These are phyloP conservation scores for Cheilosia soror DNA, from an alignment of 2,888 invertebrate genomes.

Conservation along the genomic window DNA sequence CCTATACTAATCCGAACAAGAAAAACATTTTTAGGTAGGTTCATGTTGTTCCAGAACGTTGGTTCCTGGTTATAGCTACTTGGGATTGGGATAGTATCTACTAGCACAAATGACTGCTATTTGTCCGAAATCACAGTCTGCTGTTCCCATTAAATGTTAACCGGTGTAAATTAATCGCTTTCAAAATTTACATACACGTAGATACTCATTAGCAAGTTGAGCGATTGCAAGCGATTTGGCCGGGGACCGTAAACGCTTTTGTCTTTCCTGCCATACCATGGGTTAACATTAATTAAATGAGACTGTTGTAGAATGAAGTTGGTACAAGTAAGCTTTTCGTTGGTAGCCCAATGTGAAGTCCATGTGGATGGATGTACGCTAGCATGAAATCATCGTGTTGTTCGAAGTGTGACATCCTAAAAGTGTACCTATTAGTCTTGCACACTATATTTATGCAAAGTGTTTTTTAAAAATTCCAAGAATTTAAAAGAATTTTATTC, in stretches of 20 bases:
- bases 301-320: slow-evolving; percentile 2
- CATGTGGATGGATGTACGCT: slow-evolving; percentile 48
- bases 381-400: slow-evolving; percentile 64
- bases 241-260: slow-evolving; percentile 52
- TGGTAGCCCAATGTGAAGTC: slow-evolving; percentile 22
- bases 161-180: slow-evolving; percentile 70
- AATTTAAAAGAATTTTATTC: neutral
- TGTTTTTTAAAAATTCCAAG: slow-evolving; percentile 4
- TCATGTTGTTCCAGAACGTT: slow-evolving; percentile 35
- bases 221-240: slow-evolving; percentile 58
- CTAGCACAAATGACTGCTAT: slow-evolving; percentile 55
- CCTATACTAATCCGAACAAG: slow-evolving; percentile 8
- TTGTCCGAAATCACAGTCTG: slow-evolving; percentile 64
- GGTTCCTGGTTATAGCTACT: slow-evolving; percentile 17
- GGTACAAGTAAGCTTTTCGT: slow-evolving; percentile 37
- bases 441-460: slow-evolving; percentile 25
- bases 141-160: slow-evolving; percentile 64
- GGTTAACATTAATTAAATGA: slow-evolving; percentile 62
- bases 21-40: slow-evolving; percentile 19
- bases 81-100: slow-evolving; percentile 28
- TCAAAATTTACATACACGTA: slow-evolving; percentile 69
- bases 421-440: slow-evolving; percentile 10
- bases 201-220: slow-evolving; percentile 58
- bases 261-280: slow-evolving; percentile 41
- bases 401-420: slow-evolving; percentile 54